phyloP scores from a whole-genome alignment of 2,113 vertebrate genomes.

The Oreochromis tanganicae region DNA sequence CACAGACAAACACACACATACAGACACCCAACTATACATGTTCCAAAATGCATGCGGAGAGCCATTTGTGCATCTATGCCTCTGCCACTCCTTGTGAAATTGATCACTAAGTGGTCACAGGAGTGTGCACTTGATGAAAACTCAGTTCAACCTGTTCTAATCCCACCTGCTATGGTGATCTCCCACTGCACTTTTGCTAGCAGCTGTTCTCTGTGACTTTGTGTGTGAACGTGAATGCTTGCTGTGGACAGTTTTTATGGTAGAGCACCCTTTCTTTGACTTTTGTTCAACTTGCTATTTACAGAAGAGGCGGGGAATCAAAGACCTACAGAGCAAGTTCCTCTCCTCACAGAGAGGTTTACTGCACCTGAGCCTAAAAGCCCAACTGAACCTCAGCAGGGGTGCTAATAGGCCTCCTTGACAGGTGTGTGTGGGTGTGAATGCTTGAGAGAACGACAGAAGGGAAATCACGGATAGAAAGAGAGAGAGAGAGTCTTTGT shows the following conservation, averaged over 20 bases:
- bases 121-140: neutral
- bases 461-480: neutral
- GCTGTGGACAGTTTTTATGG: neutral
- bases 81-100: neutral
- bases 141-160: constrained; percentile 16
- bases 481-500: neutral
- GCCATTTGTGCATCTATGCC: neutral
- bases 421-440: constrained; percentile 37
- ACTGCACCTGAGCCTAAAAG: constrained; percentile 37
- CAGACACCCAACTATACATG: neutral
- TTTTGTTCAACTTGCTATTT: neutral
- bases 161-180: constrained; percentile 18
- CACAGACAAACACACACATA: neutral
- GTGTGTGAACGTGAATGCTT: neutral
- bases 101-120: neutral
- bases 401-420: constrained; percentile 49
- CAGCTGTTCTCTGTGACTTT: neutral
- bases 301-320: neutral
- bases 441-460: neutral
- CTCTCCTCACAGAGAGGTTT: constrained; percentile 12
- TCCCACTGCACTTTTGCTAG: neutral
- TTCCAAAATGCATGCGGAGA: neutral
- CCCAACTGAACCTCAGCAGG: constrained; percentile 44
- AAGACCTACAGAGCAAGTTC: constrained; percentile 3
- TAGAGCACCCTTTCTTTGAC: neutral